Conservation (phyloP, 2,888 invertebrate genomes). For the Aphidoletes aphidimyza region DNA sequence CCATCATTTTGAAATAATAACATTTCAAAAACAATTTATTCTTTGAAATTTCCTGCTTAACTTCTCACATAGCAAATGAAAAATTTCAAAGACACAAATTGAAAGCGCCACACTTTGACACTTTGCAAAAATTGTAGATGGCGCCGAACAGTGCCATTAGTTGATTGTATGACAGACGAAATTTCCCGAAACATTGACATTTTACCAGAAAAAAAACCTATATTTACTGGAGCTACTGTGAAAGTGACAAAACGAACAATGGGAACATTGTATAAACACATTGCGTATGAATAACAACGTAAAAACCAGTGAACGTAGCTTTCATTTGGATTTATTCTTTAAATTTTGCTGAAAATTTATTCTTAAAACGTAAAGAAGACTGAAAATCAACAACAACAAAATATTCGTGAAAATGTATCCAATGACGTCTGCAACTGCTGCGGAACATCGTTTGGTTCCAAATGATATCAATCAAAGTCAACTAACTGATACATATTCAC, state of each 20-base stretch:
- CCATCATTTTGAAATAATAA: no score
- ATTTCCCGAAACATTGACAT: conserved; percentile 15
- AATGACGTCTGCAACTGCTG: not conserved
- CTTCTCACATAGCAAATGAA: no score
- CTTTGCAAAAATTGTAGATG: not conserved
- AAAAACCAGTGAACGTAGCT: not conserved
- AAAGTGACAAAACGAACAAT: not conserved
- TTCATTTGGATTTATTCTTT: not conserved
- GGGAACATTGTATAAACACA: conserved; percentile 14
- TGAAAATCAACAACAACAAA: not conserved
- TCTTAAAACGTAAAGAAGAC: not conserved
- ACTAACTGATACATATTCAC: not conserved
- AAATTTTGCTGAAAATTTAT: not conserved
- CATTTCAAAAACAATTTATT: no score
- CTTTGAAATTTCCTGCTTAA: no score
- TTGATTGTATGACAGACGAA: not conserved
- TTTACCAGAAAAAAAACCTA: conserved; percentile 34
- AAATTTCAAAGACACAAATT: no score
- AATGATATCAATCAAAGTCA: conserved; percentile 2
- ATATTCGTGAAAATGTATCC: not conserved
- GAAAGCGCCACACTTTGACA: not conserved
- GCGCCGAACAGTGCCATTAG: not conserved
- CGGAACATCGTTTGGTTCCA: not conserved
- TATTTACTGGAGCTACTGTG: not conserved
- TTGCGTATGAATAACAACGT: not conserved